A percentile compares a stretch with the other conserved stretches of the same genome.
These are phyloP conservation scores for Anas bernieri DNA, from an alignment of 2,797 vertebrate species.

Conservation along the genomic window DNA sequence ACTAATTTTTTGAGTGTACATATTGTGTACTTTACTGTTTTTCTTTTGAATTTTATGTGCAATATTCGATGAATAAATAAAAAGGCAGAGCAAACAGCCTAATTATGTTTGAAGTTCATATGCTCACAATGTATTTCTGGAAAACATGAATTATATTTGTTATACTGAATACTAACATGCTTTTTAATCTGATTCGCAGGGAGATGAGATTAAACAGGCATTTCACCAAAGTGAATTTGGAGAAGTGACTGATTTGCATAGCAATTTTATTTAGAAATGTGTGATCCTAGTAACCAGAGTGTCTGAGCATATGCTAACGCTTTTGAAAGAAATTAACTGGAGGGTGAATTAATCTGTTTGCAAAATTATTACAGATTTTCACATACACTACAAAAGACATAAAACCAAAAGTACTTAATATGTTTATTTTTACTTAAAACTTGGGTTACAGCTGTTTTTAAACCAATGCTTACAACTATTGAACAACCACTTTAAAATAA, in stretches of 20 bases:
- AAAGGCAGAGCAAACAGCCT: not conserved
- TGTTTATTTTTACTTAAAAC: not conserved
- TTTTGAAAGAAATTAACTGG: not conserved
- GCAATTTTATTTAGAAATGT: not conserved
- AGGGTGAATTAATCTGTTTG: not conserved
- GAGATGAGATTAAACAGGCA: not conserved
- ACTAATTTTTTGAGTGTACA: not conserved
- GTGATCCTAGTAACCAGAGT: not conserved
- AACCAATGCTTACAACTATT: no score
- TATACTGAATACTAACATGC: not conserved
- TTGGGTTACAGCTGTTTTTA: not conserved
- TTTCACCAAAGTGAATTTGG: not conserved
- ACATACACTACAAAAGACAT: not conserved
- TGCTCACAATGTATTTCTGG: not conserved
- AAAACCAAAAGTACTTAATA: not conserved
- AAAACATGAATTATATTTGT: not conserved
- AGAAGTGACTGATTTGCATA: not conserved
- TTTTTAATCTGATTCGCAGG: not conserved
- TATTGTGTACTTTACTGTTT: not conserved
- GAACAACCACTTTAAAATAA: not conserved
- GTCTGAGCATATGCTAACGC: not conserved
- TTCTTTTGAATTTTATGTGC: not conserved
- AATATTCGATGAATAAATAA: not conserved
- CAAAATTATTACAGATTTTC: not conserved
- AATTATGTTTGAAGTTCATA: not conserved